A percentile compares a stretch with the other conserved stretches of the same genome.
phyloP scores from a whole-genome alignment of 1,140 invertebrate genomes.

The Phocides pigmalion region DNA sequence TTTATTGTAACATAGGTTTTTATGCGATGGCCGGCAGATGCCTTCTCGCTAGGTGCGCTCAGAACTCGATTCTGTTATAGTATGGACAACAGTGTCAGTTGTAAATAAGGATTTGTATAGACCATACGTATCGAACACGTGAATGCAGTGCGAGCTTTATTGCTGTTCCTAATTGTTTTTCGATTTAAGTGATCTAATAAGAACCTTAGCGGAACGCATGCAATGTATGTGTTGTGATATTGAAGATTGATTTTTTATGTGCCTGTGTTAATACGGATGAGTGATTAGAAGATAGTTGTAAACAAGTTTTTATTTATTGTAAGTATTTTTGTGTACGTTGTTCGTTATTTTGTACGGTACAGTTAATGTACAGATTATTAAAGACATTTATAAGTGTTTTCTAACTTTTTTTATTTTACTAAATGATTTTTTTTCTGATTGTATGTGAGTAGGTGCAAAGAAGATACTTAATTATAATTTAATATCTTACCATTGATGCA shows the following conservation, averaged over 20 bases:
- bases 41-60: conserved; percentile 71
- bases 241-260: conserved; percentile 66
- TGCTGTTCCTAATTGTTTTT: conserved; percentile 45
- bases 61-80: conserved; percentile 66
- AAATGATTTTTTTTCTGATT: too few species aligned
- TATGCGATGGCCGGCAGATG: conserved; percentile 64
- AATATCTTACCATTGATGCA: too few species aligned
- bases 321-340: conserved; percentile 46
- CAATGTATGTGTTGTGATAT: conserved; percentile 60
- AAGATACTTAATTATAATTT: too few species aligned
- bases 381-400: too few species aligned
- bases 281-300: conserved; percentile 57
- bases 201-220: conserved; percentile 66
- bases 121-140: conserved; percentile 78
- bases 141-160: conserved; percentile 58
- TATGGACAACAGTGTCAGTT: conserved; percentile 80
- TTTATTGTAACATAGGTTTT: conserved; percentile 66
- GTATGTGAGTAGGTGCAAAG: too few species aligned
- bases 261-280: conserved; percentile 57
- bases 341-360: too few species aligned
- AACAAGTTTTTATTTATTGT: conserved; percentile 65
- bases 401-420: too few species aligned
- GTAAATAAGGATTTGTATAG: conserved; percentile 84
- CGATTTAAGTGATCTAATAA: conserved; percentile 61
- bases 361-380: too few species aligned